Evolutionary conservation across 2,888 invertebrate genomes (phyloP), one percentile per base, ranked within the genome.

Genomic region (Lochmaea crataegi): DNA sequence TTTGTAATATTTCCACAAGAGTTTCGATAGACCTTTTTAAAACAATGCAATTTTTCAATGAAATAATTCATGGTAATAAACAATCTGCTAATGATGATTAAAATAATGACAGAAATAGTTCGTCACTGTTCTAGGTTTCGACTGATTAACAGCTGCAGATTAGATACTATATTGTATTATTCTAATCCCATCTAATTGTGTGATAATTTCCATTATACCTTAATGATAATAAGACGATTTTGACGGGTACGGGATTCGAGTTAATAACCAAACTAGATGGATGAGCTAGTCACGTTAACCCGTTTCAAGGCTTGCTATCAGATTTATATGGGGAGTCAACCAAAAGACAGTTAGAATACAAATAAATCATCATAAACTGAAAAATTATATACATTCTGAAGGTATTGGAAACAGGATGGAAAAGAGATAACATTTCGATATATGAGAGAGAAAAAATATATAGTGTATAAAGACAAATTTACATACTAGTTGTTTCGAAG

Each of bases 141-240:
- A 53, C 53, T 53, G 14, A 53, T 53, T 53, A 18, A 53, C 18
- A 10, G 18, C 7, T 18, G 18, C 18, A 16, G 53, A 53, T 53
- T 53, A 10, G 18, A 53, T 53, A 2, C 9, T 53, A 53, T 53
- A 18, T 53, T 53, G 9, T 53, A 53, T 53, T 16, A 18, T 16
- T 16, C 16, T 16, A 53, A 53, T 53, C 53, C 18, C n/a, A 53
- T 18, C 10, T 53, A 53, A 16, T 53, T 18, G 53, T 16, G n/a
- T 18, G 18, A 18, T 53, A 18, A 16, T 53, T 18, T 53, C 53
- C 18, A 53, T 53, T 53, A 53, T 7, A 16, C 18, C 6, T 53
- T 53, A 53, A 16, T 53, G 51, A 53, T 53, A n/a, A n/a, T n/a
- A 53, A 53, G 51, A 53, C 51, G 51, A 53, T 53, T 16, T 53